phyloP scores from a whole-genome alignment of 1,140 invertebrate species.

The Nymphalis io region DNA sequence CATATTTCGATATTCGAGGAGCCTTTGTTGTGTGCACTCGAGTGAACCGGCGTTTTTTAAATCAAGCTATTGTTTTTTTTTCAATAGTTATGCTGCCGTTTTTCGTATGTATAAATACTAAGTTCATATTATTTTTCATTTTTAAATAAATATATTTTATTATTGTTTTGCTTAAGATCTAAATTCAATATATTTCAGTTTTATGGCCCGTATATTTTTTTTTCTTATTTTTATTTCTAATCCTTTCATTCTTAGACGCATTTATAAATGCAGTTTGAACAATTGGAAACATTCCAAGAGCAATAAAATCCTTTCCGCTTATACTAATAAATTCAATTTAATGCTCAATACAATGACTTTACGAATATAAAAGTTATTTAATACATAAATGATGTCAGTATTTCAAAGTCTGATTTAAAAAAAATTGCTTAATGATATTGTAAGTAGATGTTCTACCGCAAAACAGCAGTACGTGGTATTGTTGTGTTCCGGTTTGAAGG shows the following conservation, averaged over 20 bases:
- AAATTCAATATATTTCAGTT: background rate
- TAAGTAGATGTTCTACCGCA: no score
- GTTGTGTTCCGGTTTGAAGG: no score
- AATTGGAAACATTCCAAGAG: constrained; percentile 17
- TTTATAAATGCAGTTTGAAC: constrained; percentile 13
- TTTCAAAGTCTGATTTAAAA: background rate
- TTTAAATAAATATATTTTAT: background rate
- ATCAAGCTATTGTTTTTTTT: constrained; percentile 32
- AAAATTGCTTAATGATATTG: background rate
- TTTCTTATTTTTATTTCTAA: constrained; percentile 4
- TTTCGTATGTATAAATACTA: background rate
- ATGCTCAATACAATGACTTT: constrained; percentile 15
- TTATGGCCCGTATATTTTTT: background rate
- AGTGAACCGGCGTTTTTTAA: constrained; percentile 28
- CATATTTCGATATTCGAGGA: constrained; percentile 28
- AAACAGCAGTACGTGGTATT: no score
- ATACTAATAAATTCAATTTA: constrained; percentile 26
- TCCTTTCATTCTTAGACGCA: constrained; percentile 2
- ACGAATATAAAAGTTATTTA: constrained; percentile 20
- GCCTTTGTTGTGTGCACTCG: constrained; percentile 30
- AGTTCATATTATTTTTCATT: background rate
- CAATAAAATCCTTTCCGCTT: constrained; percentile 23
- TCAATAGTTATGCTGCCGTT: constrained; percentile 21
- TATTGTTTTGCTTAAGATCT: no score
- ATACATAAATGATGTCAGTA: constrained; percentile 5